A percentile compares a stretch with the other conserved stretches of the same genome.
phyloP scores from a whole-genome alignment of 2,888 invertebrate species.

The Dasysyrphus tricinctus region DNA sequence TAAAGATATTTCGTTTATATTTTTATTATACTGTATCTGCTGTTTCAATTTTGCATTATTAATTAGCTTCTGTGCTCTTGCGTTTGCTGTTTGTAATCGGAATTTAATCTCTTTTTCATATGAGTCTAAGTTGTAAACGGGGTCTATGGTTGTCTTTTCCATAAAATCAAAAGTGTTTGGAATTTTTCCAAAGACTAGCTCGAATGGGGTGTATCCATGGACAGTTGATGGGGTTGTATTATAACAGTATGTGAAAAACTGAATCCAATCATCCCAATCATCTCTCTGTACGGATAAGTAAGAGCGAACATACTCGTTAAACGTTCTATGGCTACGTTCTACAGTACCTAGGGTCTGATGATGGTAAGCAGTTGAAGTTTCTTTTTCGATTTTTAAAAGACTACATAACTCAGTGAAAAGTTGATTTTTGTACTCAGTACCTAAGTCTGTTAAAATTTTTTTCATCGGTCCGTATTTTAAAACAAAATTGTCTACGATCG shows the following conservation, averaged over 20 bases:
- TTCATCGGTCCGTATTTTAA: too few species aligned
- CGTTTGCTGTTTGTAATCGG: neutral
- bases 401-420: too few species aligned
- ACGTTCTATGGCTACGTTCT: neutral
- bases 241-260: constrained; percentile 5
- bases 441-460: too few species aligned
- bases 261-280: constrained; percentile 30
- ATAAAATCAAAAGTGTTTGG: neutral
- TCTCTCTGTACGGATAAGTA: constrained; percentile 27
- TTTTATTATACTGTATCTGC: neutral
- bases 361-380: too few species aligned
- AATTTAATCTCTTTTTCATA: neutral
- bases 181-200: neutral
- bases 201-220: constrained; percentile 19
- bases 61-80: neutral
- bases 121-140: neutral
- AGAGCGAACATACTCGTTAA: constrained; percentile 2
- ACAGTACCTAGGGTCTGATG: too few species aligned
- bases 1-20: neutral
- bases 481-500: too few species aligned
- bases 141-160: neutral
- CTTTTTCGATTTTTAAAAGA: too few species aligned
- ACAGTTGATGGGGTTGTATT: constrained; percentile 30
- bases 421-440: too few species aligned
- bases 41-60: neutral